Evolutionary conservation across 2,888 invertebrate genomes (phyloP).

Genomic region (Himalopsyche japonica): DNA sequence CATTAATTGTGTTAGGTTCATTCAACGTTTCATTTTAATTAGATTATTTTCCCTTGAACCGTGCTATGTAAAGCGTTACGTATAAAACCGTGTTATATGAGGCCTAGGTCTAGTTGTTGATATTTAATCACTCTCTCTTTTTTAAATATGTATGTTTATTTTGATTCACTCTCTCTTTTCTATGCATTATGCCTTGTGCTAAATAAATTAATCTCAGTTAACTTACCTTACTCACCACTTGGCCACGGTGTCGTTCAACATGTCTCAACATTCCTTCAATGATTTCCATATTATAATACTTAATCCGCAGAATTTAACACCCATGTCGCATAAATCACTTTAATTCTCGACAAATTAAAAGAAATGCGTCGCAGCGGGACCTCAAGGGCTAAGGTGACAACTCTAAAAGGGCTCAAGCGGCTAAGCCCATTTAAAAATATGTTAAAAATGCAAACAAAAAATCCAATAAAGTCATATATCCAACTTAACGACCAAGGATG

Average conservation of each 20-base stretch:
- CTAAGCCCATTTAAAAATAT: constrained; percentile 15
- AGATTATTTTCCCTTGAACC: too few relatives aligned
- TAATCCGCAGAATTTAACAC: neutral
- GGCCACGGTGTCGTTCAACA: neutral
- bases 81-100: too few relatives aligned
- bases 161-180: too few relatives aligned
- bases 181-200: too few relatives aligned
- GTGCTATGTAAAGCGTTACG: too few relatives aligned
- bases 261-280: neutral
- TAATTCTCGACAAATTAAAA: neutral
- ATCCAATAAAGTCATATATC: constrained; percentile 28
- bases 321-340: neutral
- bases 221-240: too few relatives aligned
- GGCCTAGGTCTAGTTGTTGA: too few relatives aligned
- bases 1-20: too few relatives aligned
- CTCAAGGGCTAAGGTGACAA: neutral
- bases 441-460: constrained; percentile 13
- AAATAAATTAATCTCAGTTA: too few relatives aligned
- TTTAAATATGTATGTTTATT: too few relatives aligned
- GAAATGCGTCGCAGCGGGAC: neutral
- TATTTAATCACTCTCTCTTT: too few relatives aligned
- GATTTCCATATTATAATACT: neutral
- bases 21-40: too few relatives aligned
- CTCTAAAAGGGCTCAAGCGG: constrained; percentile 10
- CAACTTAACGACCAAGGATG: constrained; percentile 5